Base-by-base conservation (phyloP, 1,140 invertebrate genomes). In the Habropoda laboriosa region DNA sequence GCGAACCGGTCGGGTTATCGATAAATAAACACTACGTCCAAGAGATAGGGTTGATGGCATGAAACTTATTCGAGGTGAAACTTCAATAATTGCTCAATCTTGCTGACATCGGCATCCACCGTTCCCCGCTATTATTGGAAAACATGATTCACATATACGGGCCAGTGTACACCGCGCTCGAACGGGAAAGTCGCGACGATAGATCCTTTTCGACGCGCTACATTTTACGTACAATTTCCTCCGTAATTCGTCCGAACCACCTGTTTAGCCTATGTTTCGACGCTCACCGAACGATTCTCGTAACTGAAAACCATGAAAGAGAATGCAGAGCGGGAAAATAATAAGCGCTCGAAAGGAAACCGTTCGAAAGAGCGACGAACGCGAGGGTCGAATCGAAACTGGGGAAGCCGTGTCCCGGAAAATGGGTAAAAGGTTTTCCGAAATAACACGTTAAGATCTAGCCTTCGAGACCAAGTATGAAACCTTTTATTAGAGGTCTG, bases 31-130 rank as follows among this genome's bases (percentile, higher is more conserved):
- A 7, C 35, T 12, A 8, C 32, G 55, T 90, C 35, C 67, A 67
- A 78, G 75, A 77, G 79, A 82, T 78, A 87, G 83, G 79, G 88
- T 90, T 86, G 85, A 83, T 83, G 89, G 88, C 84, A 86, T 87
- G 86, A 89, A 89, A 88, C 82, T 90, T 85, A 86, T 77, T 88
- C 86, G 64, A 79, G 86, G 75, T 86, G 86, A 90, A 91, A 87
- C 89, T 86, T 90, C 90, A 86, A 90, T 90, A 91, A 90, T 91
- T 91, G 90, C 88, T 91, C 89, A 87, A 88, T 89, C 89, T 90
- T 89, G 83, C 83, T 87, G 77, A 86, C 81, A 90, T 79, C 83
- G 82, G 79, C 76, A 83, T 85, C 81, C 82, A 89, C 76, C 73
- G 79, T 72, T 53, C n/a, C 63, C 27, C 53, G 55, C 49, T 35